Evolutionary conservation across 2,888 invertebrate genomes (phyloP).

Genomic region (Ommatoiulus sabulosus): DNA sequence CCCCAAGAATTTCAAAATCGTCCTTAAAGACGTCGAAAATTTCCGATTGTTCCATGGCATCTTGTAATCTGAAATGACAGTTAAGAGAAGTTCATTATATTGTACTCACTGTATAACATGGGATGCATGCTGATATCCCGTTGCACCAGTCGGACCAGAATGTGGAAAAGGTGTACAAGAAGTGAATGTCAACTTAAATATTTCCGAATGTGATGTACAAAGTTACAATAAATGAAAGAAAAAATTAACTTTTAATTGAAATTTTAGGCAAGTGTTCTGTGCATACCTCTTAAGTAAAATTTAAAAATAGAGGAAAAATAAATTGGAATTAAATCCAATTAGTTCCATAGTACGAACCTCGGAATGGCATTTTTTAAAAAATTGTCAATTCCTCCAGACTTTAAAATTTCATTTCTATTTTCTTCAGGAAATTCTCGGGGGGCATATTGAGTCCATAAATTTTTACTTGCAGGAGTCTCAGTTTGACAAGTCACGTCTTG

Average conservation of each 20-base stretch:
- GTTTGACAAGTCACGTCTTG: constrained; percentile 53
- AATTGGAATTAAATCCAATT: no score
- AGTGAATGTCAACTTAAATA: no score
- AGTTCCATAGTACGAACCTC: background rate
- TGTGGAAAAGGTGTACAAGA: no score
- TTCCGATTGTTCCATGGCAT: constrained; percentile 37
- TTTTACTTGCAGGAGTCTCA: background rate
- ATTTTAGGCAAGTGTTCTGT: no score
- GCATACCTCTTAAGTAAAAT: no score
- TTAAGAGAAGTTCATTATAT: no score
- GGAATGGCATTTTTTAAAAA: constrained; percentile 42
- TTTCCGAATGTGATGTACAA: no score
- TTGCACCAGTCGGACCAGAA: no score
- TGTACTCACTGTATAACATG: background rate
- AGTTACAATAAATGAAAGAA: no score
- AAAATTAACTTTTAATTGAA: no score
- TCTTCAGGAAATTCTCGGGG: constrained; percentile 51
- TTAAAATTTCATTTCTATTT: constrained; percentile 39
- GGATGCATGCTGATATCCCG: background rate
- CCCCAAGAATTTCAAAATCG: background rate
- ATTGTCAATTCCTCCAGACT: constrained; percentile 16
- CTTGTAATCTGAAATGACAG: constrained; percentile 23
- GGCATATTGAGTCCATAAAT: constrained; percentile 54
- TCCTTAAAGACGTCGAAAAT: constrained; percentile 52
- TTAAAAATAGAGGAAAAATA: no score